A percentile compares a stretch with the other conserved stretches of the same genome.
Evolutionary conservation across 1,140 invertebrate genomes (phyloP).

Genomic region (Akabosia matsudoensis): DNA sequence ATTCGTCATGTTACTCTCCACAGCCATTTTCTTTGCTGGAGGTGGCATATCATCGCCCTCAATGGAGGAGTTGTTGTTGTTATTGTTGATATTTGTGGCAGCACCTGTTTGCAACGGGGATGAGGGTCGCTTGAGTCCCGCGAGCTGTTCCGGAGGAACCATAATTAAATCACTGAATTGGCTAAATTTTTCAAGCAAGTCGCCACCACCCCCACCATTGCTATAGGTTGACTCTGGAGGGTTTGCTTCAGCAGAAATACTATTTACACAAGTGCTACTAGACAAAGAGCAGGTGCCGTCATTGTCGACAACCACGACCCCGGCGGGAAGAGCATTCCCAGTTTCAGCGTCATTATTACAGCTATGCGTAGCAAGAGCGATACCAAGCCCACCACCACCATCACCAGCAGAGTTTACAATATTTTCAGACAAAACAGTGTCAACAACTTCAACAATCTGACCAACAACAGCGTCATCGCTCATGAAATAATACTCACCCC

Average conservation of each 20-base stretch:
- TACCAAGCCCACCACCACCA: conserved; percentile 26
- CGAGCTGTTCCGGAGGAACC: conserved; percentile 45
- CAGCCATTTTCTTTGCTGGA: conserved; percentile 43
- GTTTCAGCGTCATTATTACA: neutral
- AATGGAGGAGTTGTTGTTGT: neutral
- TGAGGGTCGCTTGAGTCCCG: conserved; percentile 47
- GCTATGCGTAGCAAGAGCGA: neutral
- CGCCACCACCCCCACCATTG: conserved; percentile 32
- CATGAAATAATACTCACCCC: neutral
- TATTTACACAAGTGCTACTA: neutral
- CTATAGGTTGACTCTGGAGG: neutral
- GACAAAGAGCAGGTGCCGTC: neutral
- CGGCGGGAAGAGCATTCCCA: neutral
- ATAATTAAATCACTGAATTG: conserved; percentile 48
- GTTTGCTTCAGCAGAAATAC: neutral
- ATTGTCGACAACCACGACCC: neutral
- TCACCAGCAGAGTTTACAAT: neutral
- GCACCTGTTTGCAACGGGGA: conserved; percentile 20
- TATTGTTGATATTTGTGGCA: neutral
- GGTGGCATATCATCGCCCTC: neutral
- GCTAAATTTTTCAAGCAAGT: conserved; percentile 47
- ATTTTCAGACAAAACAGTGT: neutral
- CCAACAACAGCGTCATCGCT: conserved; percentile 14
- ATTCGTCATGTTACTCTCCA: conserved; percentile 38
- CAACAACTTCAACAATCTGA: neutral